Evolutionary conservation across 2,113 vertebrate species (phyloP).

Genomic region (Trogon surrucura): DNA sequence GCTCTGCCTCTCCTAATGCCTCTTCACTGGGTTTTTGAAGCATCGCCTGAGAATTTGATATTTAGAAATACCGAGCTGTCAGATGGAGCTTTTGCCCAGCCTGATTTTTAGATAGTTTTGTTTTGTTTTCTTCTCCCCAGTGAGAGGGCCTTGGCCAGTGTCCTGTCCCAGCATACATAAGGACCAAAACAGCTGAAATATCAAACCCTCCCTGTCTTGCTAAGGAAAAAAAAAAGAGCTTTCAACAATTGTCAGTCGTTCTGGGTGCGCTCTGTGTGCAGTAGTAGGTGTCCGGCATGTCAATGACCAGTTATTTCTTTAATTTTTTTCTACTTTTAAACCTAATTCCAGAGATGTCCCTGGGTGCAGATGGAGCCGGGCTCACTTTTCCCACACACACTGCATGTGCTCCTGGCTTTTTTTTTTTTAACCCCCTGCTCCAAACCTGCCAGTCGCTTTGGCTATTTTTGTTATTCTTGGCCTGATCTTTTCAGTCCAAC

Average conservation of each 20-base stretch:
- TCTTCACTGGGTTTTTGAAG: not conserved
- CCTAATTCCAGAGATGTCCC: not conserved
- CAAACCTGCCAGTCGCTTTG: not conserved
- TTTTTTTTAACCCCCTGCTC: not conserved
- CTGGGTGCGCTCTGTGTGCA: rapidly evolving
- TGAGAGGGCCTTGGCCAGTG: not conserved
- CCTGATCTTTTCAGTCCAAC: not conserved
- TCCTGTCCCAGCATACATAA: not conserved
- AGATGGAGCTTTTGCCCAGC: not conserved
- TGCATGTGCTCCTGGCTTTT: not conserved
- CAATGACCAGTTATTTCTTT: not conserved
- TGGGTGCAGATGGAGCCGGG: not conserved
- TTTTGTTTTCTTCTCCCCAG: not conserved
- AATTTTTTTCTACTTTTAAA: not conserved
- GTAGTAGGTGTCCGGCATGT: not conserved
- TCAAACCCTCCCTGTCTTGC: not conserved
- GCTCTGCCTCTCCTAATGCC: not conserved
- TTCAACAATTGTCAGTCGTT: not conserved
- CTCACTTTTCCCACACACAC: not conserved
- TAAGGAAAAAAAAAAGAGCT: not conserved
- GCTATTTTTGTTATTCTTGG: not conserved
- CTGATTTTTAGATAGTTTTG: not conserved
- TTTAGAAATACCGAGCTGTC: not conserved
- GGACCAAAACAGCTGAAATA: not conserved
- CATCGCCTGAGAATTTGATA: not conserved